These are phyloP conservation scores for Zaprionus vittiger DNA, from an alignment of 1,140 invertebrate species.

Conservation along the genomic window DNA sequence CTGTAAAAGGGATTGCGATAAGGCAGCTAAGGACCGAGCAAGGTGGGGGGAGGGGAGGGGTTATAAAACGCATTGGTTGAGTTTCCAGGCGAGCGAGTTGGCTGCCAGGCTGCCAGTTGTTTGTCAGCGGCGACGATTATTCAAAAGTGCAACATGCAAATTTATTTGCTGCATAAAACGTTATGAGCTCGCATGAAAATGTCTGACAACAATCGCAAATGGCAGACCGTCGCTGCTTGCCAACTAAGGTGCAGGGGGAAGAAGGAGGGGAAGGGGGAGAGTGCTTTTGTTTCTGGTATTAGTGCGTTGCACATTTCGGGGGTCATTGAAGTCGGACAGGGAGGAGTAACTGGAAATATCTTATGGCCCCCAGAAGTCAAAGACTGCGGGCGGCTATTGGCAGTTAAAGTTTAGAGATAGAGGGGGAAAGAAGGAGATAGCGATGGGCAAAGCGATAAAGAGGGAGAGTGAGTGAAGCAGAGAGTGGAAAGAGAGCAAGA, in stretches of 20 bases:
- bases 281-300: neutral
- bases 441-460: neutral
- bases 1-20: constrained; percentile 6
- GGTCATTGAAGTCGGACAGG: neutral
- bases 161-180: constrained; percentile 80
- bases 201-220: constrained; percentile 77
- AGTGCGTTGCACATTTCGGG: neutral
- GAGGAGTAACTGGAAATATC: neutral
- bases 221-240: constrained; percentile 48
- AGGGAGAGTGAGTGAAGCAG: neutral
- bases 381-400: constrained; percentile 11
- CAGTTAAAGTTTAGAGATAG: neutral
- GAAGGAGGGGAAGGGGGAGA: neutral
- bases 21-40: neutral
- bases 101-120: constrained; percentile 69
- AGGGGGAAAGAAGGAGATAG: neutral
- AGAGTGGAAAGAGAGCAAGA: neutral
- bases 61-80: constrained; percentile 35
- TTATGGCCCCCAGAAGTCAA: constrained; percentile 2
- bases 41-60: neutral
- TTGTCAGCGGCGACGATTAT: constrained; percentile 78
- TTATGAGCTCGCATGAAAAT: constrained; percentile 82
- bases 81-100: constrained; percentile 70
- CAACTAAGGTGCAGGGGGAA: constrained; percentile 16
- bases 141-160: constrained; percentile 83